These are phyloP conservation scores for Parascotia fuliginaria DNA, from an alignment of 2,888 invertebrate genomes.

Conservation along the genomic window DNA sequence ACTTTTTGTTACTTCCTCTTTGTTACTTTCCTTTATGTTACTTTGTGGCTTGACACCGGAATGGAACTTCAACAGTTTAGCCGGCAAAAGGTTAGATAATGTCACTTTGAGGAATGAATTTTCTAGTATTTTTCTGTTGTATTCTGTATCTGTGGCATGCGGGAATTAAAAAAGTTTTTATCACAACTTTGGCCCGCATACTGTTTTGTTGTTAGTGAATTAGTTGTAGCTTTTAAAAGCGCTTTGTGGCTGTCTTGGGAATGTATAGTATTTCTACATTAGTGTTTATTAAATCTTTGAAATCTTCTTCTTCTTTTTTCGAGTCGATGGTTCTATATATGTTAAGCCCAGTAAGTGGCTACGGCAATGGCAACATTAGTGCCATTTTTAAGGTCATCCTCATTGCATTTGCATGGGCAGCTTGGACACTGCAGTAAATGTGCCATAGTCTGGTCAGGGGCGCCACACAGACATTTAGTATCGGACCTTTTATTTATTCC, in stretches of 20 bases:
- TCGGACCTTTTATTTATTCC: too few species aligned
- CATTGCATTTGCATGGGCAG: too few species aligned
- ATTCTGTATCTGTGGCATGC: conserved; percentile 27
- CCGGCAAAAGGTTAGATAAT: conserved; percentile 32
- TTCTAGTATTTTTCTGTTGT: conserved; percentile 14
- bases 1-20: conserved; percentile 31
- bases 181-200: conserved; percentile 34
- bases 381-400: too few species aligned
- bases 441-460: too few species aligned
- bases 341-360: too few species aligned
- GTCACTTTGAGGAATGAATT: conserved; percentile 23
- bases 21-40: conserved; percentile 18
- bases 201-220: conserved; percentile 16
- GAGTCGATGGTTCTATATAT: too few species aligned
- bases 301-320: too few species aligned
- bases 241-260: conserved; percentile 5
- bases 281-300: too few species aligned
- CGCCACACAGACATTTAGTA: too few species aligned
- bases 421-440: too few species aligned
- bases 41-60: conserved; percentile 24
- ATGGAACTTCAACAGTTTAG: conserved; percentile 37
- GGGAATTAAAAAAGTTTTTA: conserved; percentile 44
- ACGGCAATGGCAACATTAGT: too few species aligned
- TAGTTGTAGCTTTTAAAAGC: conserved; percentile 15
- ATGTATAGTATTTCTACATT: neutral